phyloP scores from a whole-genome alignment of 1,140 invertebrate genomes.

The Periplaneta americana region DNA sequence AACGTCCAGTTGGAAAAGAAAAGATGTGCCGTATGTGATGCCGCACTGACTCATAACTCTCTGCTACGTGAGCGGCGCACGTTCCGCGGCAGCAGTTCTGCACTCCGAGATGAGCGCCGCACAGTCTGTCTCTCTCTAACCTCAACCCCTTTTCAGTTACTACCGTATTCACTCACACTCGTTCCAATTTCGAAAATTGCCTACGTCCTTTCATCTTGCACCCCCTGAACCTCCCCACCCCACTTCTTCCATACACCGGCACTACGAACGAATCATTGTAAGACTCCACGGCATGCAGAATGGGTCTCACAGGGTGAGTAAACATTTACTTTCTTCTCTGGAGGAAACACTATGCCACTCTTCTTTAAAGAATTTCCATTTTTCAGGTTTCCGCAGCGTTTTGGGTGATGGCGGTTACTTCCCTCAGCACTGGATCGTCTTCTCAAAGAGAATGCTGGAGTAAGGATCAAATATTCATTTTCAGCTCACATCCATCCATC shows the following conservation, averaged over 20 bases:
- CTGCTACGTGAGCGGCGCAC: background rate
- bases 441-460: too few species aligned
- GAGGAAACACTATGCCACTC: too few species aligned
- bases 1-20: too few species aligned
- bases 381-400: too few species aligned
- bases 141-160: background rate
- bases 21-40: too few species aligned
- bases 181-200: background rate
- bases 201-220: background rate
- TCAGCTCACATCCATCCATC: too few species aligned
- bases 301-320: background rate
- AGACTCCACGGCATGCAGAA: background rate
- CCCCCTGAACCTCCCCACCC: background rate
- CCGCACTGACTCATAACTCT: background rate
- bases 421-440: too few species aligned
- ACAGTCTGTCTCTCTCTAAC: background rate
- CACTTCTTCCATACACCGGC: background rate
- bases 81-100: background rate
- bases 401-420: too few species aligned
- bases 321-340: background rate
- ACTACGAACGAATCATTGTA: background rate
- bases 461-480: too few species aligned
- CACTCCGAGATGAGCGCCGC: too few species aligned
- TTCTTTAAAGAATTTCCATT: too few species aligned
- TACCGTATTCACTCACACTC: background rate